Conservation (phyloP, 2,888 invertebrate species). For the Synergus umbraculus region DNA sequence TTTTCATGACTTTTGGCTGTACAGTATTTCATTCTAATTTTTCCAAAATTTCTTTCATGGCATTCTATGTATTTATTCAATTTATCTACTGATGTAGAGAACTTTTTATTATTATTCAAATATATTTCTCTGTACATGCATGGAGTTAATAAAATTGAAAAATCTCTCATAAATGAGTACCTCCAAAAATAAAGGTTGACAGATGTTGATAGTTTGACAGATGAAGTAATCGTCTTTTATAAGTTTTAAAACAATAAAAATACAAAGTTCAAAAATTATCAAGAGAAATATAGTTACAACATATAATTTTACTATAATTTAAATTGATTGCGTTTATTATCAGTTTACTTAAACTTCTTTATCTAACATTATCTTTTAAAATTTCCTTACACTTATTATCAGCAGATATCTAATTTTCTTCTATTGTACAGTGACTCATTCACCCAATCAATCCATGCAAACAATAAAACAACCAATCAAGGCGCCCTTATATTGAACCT, state of each 20-base stretch:
- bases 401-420: background rate
- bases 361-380: too few species aligned
- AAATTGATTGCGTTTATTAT: background rate
- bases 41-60: conserved; percentile 2
- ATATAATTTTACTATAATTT: too few species aligned
- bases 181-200: background rate
- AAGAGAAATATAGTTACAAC: background rate
- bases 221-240: background rate
- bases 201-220: background rate
- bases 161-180: background rate
- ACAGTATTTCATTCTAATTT: background rate
- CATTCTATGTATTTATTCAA: background rate
- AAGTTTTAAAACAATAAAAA: background rate
- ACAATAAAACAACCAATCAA: background rate
- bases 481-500: background rate
- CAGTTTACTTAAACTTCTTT: too few species aligned
- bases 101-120: background rate
- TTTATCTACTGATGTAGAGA: background rate
- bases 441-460: background rate
- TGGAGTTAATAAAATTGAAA: background rate
- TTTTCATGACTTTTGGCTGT: background rate
- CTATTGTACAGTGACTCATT: background rate
- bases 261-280: background rate
- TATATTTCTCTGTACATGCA: background rate
- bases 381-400: background rate